Percentiles rank a stretch among this genome's conserved stretches.
Evolutionary conservation across 64 coral and sea anemone genomes (phyloP).

Genomic region (Actinia equina): DNA sequence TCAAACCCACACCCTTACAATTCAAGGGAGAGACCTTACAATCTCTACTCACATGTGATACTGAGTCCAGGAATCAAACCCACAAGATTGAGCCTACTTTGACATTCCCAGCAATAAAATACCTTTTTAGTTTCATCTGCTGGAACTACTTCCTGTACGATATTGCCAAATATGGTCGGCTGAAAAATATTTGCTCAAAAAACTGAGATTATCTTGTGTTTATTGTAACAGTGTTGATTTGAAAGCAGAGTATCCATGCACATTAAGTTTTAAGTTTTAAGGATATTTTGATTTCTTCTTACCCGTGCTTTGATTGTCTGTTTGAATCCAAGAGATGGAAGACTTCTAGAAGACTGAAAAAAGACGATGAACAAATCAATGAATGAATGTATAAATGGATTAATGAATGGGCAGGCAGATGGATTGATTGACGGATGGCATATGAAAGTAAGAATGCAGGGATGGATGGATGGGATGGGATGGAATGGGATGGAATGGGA

Average conservation of each 20-base stretch:
- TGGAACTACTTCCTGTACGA: slow-evolving; percentile 20
- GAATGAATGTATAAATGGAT: background rate
- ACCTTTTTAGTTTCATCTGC: background rate
- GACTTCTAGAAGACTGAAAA: slow-evolving; percentile 72
- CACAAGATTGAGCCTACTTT: too few species aligned
- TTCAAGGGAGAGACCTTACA: too few species aligned
- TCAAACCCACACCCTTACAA: too few species aligned
- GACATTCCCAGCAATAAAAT: background rate
- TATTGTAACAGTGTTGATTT: too few species aligned
- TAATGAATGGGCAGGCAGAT: background rate
- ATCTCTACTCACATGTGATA: too few species aligned
- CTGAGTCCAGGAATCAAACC: too few species aligned
- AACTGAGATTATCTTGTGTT: too few species aligned
- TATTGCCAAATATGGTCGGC: slow-evolving; percentile 48
- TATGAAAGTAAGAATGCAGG: background rate
- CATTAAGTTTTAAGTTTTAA: background rate
- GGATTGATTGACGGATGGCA: background rate
- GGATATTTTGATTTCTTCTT: background rate
- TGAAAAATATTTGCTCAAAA: background rate
- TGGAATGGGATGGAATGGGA: background rate
- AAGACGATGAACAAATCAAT: background rate
- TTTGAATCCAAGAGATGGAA: slow-evolving; percentile 81
- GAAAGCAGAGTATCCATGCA: background rate
- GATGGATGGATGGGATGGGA: background rate
- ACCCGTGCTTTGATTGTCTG: slow-evolving; percentile 91